Evolutionary conservation across 2,888 invertebrate species (phyloP).

Genomic region (Drosophila neotestacea): DNA sequence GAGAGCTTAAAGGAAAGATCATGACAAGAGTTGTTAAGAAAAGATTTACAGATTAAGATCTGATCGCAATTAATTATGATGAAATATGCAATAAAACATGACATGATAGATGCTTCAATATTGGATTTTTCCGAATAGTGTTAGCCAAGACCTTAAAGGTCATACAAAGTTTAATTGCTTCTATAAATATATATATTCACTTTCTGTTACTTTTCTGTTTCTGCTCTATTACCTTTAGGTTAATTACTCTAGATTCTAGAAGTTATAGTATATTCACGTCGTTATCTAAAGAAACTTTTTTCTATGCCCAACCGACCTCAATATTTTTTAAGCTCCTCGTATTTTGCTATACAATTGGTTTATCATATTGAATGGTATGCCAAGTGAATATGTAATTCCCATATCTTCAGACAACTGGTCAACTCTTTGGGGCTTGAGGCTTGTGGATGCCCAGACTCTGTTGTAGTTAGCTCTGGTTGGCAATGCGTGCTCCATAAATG

Average conservation of each 20-base stretch:
- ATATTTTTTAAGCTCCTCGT: conserved; percentile 2
- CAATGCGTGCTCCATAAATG: conserved; percentile 68
- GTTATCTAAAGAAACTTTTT: background rate
- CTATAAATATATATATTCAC: too few relatives aligned
- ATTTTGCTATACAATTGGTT: conserved; percentile 12
- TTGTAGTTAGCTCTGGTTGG: conserved; percentile 14
- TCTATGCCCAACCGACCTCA: background rate
- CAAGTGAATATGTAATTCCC: conserved; percentile 15
- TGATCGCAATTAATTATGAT: background rate
- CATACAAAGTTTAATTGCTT: too few relatives aligned
- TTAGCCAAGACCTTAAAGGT: too few relatives aligned
- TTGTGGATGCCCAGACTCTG: conserved; percentile 9
- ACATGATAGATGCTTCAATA: background rate
- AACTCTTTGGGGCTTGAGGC: conserved; percentile 9
- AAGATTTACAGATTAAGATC: background rate
- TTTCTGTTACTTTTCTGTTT: background rate
- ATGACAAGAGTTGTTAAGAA: background rate
- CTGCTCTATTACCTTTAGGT: background rate
- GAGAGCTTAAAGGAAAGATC: background rate
- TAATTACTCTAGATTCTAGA: background rate
- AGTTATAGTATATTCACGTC: background rate
- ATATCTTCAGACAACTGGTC: conserved; percentile 13
- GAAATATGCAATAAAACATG: background rate
- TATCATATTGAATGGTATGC: conserved; percentile 7
- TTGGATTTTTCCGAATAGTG: too few relatives aligned